Evolutionary conservation across 2,888 invertebrate species (phyloP).

Genomic region (Drosophila kanekoi): DNA sequence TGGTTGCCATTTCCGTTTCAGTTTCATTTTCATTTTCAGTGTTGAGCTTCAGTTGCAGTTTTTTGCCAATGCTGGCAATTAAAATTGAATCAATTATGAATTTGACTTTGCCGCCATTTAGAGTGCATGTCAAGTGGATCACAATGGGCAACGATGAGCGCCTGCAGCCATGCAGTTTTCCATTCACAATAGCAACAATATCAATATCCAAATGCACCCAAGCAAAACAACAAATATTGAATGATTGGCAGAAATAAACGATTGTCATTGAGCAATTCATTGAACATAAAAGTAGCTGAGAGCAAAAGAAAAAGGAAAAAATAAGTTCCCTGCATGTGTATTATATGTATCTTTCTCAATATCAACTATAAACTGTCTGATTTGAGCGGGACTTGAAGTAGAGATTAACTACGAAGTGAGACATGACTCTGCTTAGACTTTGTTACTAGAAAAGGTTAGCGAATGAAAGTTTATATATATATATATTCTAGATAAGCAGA

Average conservation of each 20-base stretch:
- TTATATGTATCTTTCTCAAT: no score
- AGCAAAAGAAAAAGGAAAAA: background rate
- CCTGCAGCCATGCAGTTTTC: constrained; percentile 8
- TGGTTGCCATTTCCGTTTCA: constrained; percentile 40
- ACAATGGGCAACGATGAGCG: constrained; percentile 31
- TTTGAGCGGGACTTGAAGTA: no score
- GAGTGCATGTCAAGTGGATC: constrained; percentile 49
- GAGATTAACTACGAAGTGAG: no score
- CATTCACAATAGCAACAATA: constrained; percentile 9
- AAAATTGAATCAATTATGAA: constrained; percentile 78
- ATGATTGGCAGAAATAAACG: constrained; percentile 2
- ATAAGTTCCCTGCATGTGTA: no score
- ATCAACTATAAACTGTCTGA: no score
- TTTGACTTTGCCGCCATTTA: constrained; percentile 59
- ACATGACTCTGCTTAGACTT: no score
- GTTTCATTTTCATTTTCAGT: constrained; percentile 35
- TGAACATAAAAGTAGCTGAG: background rate
- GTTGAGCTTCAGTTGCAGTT: constrained; percentile 32
- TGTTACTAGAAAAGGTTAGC: no score
- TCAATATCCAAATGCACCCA: constrained; percentile 1
- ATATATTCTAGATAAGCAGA: no score
- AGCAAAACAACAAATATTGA: constrained; percentile 9
- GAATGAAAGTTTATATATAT: no score
- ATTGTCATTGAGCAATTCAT: constrained; percentile 2
- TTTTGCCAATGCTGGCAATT: constrained; percentile 60